Evolutionary conservation across 2,888 invertebrate species (phyloP), one percentile per base, ranked within the genome.

Genomic region (Orthonychiurus folsomi): DNA sequence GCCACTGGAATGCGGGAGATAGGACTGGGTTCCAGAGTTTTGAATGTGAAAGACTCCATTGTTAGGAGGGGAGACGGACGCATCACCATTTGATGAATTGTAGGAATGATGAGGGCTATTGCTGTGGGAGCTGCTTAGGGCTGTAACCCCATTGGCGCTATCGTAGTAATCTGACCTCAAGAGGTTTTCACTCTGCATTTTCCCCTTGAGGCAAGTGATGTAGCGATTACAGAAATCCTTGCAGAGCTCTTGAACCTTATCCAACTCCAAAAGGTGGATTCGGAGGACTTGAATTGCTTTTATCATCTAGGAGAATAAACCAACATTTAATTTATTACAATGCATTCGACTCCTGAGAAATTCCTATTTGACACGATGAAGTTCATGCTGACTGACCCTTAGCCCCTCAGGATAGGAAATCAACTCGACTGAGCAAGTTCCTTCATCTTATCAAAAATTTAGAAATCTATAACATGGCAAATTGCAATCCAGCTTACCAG

Each of bases 141-240:
- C 71, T 53, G 70, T 68, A 63, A 67, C 69, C 50, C 70, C 73
- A 56, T 73, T 75, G 18, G 65, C 65, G 21, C 65, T 67, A 48
- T 73, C 73, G 54, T 76, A 75, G 76, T 89, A 89, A 77, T 89
- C 89, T 62, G 88, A 88, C 73, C 89, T 80, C 56, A 90, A 79
- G 59, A 91, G 78, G 77, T 90, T 90, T 75, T 90, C 90, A 75
- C 89, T 89, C 78, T 90, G 89, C 89, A 90, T 90, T 78, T 91
- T 86, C 68, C 89, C 87, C 77, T 92, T 92, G 71, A 93, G 81
- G 76, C 92, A 92, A 56, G 89, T 88, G 72, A 89, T 93, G 80
- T 94, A 94, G 60, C 93, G 83, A 69, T 88, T 89, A 80, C 93
- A 93, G 80, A 94, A 94, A 80, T 94, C 93, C 74, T 92, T 88